Evolutionary conservation across 1,140 invertebrate genomes (phyloP), one percentile per base, ranked within the genome.

Genomic region (Nilaparvata lugens): DNA sequence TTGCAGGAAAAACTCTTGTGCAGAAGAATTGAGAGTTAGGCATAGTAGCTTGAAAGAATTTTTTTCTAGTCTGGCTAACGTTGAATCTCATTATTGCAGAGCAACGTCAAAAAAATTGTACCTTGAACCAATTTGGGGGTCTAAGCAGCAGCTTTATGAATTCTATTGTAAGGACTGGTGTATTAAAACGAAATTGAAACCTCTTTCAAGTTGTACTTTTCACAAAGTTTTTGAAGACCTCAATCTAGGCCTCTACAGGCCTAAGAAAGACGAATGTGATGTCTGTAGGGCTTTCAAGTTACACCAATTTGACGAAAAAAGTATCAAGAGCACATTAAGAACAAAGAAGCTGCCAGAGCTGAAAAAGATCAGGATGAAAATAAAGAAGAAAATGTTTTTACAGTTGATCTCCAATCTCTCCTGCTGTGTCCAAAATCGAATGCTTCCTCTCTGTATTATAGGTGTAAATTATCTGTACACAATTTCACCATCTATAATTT

Each of bases 221-320:
- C n/a, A n/a, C n/a, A n/a, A 68, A 60, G 18, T 67, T 58, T 65
- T 70, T 58, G 61, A 66, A 21, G 66, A 70, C 61, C 56, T 62
- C 31, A 72, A 71, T 60, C 52, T 72, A 55, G 61, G 55, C 42
- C 35, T 71, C 53, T 69, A 62, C 58, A 60, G 65, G 21, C 73
- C 72, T 7, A 68, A 67, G 62, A 75, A 74, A 66, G 71, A 73
- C 64, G 62, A 67, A 24, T 74, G 71, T 61, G 69, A 73, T 24
- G 58, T 66, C 18, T 74, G 70, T 65, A 66, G 62, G 56, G 48
- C 24, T 52, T 65, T 62, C 64, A 67, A 70, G 67, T 58, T 61
- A 51, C 63, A 62, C 61, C 70, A 69, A 48, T 59, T 74, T 43
- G 62, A 31, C 11, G 62, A 70, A 59, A 67, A 67, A 65, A 64